Evolutionary conservation across 1,140 invertebrate genomes (phyloP).

Genomic region (Leptinotarsa undecemlineata): DNA sequence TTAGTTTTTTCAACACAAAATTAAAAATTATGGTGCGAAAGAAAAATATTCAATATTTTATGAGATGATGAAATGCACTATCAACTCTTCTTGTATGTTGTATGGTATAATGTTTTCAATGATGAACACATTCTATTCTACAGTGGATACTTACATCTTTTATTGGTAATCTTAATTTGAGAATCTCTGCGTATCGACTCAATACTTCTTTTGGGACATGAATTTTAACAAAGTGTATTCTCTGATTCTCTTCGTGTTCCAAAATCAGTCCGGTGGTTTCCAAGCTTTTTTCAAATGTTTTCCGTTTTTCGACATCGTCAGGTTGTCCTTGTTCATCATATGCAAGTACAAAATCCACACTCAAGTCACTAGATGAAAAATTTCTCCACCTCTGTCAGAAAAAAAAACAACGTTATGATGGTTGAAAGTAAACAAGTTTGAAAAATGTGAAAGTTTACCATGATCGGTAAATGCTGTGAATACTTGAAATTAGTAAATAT

Average conservation of each 20-base stretch:
- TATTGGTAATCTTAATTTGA: constrained; percentile 88
- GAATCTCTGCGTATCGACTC: constrained; percentile 80
- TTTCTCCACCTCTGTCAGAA: constrained; percentile 48
- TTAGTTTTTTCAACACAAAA: too few relatives aligned
- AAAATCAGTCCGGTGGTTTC: constrained; percentile 64
- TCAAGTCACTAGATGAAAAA: constrained; percentile 52
- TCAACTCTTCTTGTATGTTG: too few relatives aligned
- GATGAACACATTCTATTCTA: background rate
- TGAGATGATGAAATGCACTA: too few relatives aligned
- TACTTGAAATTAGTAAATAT: background rate
- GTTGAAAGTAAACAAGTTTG: too few relatives aligned
- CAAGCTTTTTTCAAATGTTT: constrained; percentile 65
- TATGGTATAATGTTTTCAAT: too few relatives aligned
- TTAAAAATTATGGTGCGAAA: too few relatives aligned
- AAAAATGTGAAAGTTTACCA: too few relatives aligned
- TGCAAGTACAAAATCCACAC: constrained; percentile 71
- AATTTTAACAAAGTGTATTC: constrained; percentile 71
- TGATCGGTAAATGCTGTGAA: too few relatives aligned
- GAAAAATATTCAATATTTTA: too few relatives aligned
- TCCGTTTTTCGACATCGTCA: constrained; percentile 56
- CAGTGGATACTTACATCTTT: constrained; percentile 62
- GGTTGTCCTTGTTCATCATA: constrained; percentile 60
- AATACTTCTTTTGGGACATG: constrained; percentile 81
- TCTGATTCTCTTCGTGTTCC: constrained; percentile 64
- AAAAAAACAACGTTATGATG: background rate